Evolutionary conservation across 2,888 invertebrate genomes (phyloP).

Genomic region (Hofmannophila pseudospretella): DNA sequence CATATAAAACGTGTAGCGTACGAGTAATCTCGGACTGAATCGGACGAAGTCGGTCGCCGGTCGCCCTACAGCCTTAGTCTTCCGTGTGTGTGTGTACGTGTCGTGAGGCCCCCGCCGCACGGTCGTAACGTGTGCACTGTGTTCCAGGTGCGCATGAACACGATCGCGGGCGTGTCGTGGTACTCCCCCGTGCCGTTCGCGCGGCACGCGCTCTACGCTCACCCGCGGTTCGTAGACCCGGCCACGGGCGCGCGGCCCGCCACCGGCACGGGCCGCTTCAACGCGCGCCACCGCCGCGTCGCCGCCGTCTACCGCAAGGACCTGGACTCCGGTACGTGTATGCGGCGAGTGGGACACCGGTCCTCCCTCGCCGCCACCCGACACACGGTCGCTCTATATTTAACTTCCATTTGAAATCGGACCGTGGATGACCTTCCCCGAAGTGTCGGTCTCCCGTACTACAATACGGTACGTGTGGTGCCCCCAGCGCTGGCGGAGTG

Average conservation of each 20-base stretch:
- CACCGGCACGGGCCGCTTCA: conserved; percentile 75
- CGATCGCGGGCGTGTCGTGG: conserved; percentile 91
- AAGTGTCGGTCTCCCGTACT: too few relatives aligned
- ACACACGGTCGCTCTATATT: too few relatives aligned
- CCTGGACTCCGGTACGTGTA: conserved; percentile 64
- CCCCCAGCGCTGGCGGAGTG: conserved; percentile 23
- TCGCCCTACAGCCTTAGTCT: too few relatives aligned
- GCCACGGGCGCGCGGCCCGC: conserved; percentile 74
- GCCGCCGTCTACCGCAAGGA: conserved; percentile 91
- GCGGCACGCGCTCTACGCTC: conserved; percentile 87
- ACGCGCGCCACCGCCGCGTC: conserved; percentile 78
- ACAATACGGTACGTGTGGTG: conserved; percentile 44
- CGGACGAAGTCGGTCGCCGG: too few relatives aligned
- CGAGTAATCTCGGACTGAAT: too few relatives aligned
- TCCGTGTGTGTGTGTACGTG: too few relatives aligned
- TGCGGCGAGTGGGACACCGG: too few relatives aligned
- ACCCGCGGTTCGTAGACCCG: conserved; percentile 81
- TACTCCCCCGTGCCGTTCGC: conserved; percentile 95
- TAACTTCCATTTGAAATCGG: too few relatives aligned
- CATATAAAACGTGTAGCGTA: not conserved
- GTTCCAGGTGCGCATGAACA: conserved; percentile 93
- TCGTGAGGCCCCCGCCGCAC: too few relatives aligned
- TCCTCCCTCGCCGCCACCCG: too few relatives aligned
- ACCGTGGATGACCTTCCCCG: too few relatives aligned
- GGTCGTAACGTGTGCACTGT: not conserved